Conservation (phyloP, 1,140 invertebrate genomes). For the Leptoteleia sp. region DNA sequence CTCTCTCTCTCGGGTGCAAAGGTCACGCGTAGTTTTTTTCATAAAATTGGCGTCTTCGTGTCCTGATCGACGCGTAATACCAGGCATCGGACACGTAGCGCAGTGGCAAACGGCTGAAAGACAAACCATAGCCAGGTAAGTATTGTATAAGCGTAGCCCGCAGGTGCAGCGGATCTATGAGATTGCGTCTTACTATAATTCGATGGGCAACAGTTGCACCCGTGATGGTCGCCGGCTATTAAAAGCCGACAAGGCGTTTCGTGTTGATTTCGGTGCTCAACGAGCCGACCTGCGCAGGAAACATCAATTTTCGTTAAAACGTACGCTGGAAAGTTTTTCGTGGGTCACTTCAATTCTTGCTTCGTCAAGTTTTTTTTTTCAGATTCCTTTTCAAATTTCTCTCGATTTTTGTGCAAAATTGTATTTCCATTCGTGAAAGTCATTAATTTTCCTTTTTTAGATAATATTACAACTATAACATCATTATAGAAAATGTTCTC, state of each 20-base stretch:
- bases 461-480: too few relatives aligned
- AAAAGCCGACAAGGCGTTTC: conserved; percentile 31
- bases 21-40: conserved; percentile 17
- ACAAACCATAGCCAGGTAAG: conserved; percentile 41
- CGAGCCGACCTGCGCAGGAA: conserved; percentile 25
- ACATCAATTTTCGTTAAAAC: conserved; percentile 27
- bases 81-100: conserved; percentile 48
- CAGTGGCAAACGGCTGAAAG: conserved; percentile 53
- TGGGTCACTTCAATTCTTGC: too few relatives aligned
- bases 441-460: too few relatives aligned
- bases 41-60: conserved; percentile 35
- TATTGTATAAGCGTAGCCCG: conserved; percentile 32
- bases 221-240: conserved; percentile 29
- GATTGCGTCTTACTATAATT: conserved; percentile 35
- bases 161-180: conserved; percentile 53
- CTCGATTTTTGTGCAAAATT: too few relatives aligned
- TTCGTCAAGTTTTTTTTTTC: too few relatives aligned
- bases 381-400: too few relatives aligned
- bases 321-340: too few relatives aligned
- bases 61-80: conserved; percentile 7
- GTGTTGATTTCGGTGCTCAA: conserved; percentile 35
- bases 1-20: conserved; percentile 2
- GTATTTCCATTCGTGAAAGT: too few relatives aligned
- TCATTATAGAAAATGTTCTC: too few relatives aligned
- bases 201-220: conserved; percentile 28